Conservation (phyloP, 2,888 invertebrate species). For the Acanthosepion esculentum region DNA sequence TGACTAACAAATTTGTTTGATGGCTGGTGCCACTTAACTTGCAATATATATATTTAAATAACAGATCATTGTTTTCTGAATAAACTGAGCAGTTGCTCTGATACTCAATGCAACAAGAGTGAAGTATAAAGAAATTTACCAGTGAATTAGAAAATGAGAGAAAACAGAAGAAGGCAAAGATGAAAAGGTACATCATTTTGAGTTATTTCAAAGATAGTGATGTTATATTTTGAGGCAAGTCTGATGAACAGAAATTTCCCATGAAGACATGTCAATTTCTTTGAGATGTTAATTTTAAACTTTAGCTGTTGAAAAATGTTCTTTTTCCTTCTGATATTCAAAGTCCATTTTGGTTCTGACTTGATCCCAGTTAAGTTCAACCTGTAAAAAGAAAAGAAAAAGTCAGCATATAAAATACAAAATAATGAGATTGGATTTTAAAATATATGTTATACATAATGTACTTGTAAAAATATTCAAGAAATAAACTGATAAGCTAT, state of each 20-base stretch:
- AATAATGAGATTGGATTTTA: not conserved
- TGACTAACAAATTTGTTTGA: too few relatives aligned
- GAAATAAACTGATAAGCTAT: not conserved
- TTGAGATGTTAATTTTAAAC: not conserved
- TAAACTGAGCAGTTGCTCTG: too few relatives aligned
- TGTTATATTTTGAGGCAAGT: not conserved
- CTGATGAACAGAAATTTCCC: not conserved
- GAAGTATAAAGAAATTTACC: too few relatives aligned
- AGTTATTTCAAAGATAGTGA: not conserved
- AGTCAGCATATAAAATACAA: not conserved
- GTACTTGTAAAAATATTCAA: not conserved
- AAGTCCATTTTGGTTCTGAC: slow-evolving; percentile 75
- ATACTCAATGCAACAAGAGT: too few relatives aligned
- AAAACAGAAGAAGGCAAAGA: not conserved
- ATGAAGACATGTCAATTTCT: not conserved
- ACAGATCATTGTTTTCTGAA: too few relatives aligned
- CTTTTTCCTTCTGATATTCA: slow-evolving; percentile 73
- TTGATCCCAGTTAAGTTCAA: slow-evolving; percentile 77
- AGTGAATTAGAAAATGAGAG: too few relatives aligned
- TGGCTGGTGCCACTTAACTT: not conserved
- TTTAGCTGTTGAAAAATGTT: slow-evolving; percentile 51
- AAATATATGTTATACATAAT: not conserved
- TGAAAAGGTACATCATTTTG: not conserved
- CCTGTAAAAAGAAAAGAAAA: slow-evolving; percentile 65
- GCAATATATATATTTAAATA: not conserved